A percentile compares a stretch with the other conserved stretches of the same genome.
These are phyloP conservation scores for Sarcophaga variegata DNA, from an alignment of 2,888 invertebrate species.

Conservation along the genomic window DNA sequence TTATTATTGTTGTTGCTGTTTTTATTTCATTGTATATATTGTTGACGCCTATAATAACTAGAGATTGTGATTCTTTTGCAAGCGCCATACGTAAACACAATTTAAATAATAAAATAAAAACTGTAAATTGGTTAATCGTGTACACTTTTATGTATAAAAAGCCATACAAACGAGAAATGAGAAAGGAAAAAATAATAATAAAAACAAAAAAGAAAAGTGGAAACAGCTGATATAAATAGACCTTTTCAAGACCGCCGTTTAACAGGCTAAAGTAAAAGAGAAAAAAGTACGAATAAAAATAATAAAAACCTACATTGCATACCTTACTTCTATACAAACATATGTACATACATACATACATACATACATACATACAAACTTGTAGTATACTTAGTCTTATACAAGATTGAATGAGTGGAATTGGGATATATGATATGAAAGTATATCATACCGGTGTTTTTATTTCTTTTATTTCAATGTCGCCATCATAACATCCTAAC, in stretches of 20 bases:
- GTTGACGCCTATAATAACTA: too few species aligned
- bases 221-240: conserved; percentile 60
- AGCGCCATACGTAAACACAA: conserved; percentile 19
- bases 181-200: not conserved
- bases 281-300: conserved; percentile 2
- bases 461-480: conserved; percentile 5
- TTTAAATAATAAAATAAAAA: conserved; percentile 41
- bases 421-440: not conserved
- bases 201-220: not conserved
- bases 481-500: not conserved
- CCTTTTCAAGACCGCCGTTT: conserved; percentile 33
- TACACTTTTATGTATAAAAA: conserved; percentile 30
- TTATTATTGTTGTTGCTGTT: too few species aligned
- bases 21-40: too few species aligned
- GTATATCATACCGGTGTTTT: conserved; percentile 11
- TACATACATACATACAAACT: not conserved
- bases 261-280: not conserved
- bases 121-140: conserved; percentile 56
- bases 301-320: not conserved
- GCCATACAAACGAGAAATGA: conserved; percentile 25
- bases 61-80: not conserved
- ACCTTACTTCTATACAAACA: not conserved
- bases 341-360: not conserved
- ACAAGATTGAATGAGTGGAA: conserved; percentile 10
- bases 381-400: not conserved